Evolutionary conservation across 2,113 vertebrate genomes (phyloP), one percentile per base, ranked within the genome.

Genomic region (Okapia johnstoni): DNA sequence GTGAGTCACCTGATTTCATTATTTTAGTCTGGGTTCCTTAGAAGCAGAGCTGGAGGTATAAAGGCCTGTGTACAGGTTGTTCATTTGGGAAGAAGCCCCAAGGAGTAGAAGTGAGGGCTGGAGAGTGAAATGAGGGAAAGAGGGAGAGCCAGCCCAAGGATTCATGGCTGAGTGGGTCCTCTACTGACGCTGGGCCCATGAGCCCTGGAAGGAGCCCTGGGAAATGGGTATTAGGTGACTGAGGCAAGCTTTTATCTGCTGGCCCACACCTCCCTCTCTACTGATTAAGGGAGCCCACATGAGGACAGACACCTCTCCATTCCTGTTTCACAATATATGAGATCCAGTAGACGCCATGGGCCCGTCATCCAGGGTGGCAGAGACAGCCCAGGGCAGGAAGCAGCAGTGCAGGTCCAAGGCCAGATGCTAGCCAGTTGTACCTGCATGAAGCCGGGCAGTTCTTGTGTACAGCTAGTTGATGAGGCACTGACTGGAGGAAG

Each of bases 121-220:
- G 48, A 30, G 88, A 54, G 13, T 6, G 16, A 77, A 88, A 58
- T 11, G 33, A 25, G 33, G 17, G 13, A 93, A 43, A 12, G 7
- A 46, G 1, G 2, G 73, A 15, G 26, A 87, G 43, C 26, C 81
- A 43, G 17, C 9, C 17, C 4, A 79, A 76, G 21, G 15, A 48
- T 30, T 1, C 0, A 0, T 16, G 4, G 6, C 2, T 77, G 28
- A 90, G 17, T 21, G 58, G 52, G 11, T 12, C 48, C 9, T 12
- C 26, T 46, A 6, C 10, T 52, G 43, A 4, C 19, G 14, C 77
- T n/a, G 48, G 52, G 48, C 19, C 79, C 5, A 0, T 43, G 3
- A 36, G 0, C 57, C 80, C 60, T 17, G 36, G 48, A 15, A 40
- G 57, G 28, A 87, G n/a, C 9, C 66, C 55, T 61, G 12, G 30